Evolutionary conservation across 2,797 vertebrate species (phyloP).

Genomic region (Tokudaia muenninki): DNA sequence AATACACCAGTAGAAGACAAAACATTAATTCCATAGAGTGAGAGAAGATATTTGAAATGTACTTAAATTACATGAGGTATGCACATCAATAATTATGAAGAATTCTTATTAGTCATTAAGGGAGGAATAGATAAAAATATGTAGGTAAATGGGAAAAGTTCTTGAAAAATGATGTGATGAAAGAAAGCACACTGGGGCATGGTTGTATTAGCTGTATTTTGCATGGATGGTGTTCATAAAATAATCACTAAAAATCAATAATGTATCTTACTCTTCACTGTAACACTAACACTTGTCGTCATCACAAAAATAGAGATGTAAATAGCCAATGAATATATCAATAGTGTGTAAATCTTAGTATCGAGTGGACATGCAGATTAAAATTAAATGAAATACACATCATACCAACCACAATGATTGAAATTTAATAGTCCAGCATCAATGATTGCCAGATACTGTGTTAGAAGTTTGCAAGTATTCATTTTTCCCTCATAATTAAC

Average conservation of each 20-base stretch:
- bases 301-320: conserved; percentile 38
- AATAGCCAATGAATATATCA: background rate
- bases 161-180: background rate
- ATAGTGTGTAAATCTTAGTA: background rate
- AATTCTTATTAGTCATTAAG: conserved; percentile 2
- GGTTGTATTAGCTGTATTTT: background rate
- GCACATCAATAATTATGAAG: background rate
- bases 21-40: background rate
- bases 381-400: background rate
- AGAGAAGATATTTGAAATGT: background rate
- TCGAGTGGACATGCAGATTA: background rate
- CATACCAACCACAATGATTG: background rate
- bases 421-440: background rate
- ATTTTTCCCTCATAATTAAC: conserved; percentile 16
- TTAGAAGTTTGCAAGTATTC: conserved; percentile 8
- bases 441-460: background rate
- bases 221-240: conserved; percentile 18
- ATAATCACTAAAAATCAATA: background rate
- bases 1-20: background rate
- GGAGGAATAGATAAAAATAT: background rate
- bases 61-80: background rate
- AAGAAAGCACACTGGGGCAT: background rate
- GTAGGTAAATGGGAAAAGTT: background rate
- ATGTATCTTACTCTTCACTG: background rate
- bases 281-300: background rate